Conservation (phyloP, 2,797 vertebrate genomes). For the Chrosomus eos region DNA sequence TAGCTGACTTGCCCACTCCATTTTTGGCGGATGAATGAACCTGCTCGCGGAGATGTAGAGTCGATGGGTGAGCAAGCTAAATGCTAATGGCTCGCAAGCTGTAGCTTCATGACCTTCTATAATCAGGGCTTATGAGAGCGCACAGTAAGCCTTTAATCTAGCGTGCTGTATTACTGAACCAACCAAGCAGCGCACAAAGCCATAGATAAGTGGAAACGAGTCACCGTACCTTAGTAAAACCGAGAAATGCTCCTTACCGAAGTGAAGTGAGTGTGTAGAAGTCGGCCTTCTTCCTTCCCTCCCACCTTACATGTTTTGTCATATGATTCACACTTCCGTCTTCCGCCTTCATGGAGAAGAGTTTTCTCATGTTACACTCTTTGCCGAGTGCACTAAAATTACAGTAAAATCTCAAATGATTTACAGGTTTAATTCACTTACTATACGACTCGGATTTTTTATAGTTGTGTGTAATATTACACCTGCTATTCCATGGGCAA, state of each 20-base stretch:
- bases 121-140: slow-evolving; percentile 69
- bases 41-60: slow-evolving; percentile 58
- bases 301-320: slow-evolving; percentile 67
- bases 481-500: neutral
- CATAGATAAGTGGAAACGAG: slow-evolving; percentile 67
- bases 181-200: slow-evolving; percentile 62
- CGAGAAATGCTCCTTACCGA: slow-evolving; percentile 64
- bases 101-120: slow-evolving; percentile 75
- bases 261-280: slow-evolving; percentile 53
- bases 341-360: slow-evolving; percentile 49
- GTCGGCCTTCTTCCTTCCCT: slow-evolving; percentile 71
- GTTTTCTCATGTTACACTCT: slow-evolving; percentile 1
- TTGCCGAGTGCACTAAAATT: neutral
- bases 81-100: slow-evolving; percentile 65
- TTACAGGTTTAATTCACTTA: neutral
- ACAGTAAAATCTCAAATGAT: neutral
- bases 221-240: slow-evolving; percentile 49
- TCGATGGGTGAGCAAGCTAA: slow-evolving; percentile 26
- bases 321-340: slow-evolving; percentile 73
- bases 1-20: slow-evolving; percentile 83
- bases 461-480: too few relatives aligned
- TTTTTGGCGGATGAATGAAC: slow-evolving; percentile 70
- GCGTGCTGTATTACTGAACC: slow-evolving; percentile 60
- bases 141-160: slow-evolving; percentile 79
- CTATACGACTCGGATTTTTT: neutral